Conservation (phyloP, 2,888 invertebrate genomes). For the Macrosiphum euphorbiae region DNA sequence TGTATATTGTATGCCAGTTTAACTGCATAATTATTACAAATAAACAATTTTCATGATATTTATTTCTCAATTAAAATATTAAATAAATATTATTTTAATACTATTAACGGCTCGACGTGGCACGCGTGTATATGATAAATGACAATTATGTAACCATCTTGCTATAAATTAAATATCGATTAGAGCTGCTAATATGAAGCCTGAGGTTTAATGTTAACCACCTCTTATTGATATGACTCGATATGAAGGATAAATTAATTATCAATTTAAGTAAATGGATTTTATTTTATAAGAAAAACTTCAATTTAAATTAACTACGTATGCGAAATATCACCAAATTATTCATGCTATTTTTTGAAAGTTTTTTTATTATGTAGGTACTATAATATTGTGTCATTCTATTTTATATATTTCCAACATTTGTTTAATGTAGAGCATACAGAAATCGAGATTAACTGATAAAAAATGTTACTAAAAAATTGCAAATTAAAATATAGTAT, state of each 20-base stretch:
- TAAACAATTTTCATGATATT: not conserved
- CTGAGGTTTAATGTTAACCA: not conserved
- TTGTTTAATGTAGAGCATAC: not conserved
- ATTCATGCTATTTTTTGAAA: not conserved
- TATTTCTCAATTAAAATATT: not conserved
- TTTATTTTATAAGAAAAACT: not conserved
- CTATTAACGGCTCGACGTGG: not conserved
- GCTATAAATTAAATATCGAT: constrained; percentile 24
- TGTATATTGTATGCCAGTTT: not conserved
- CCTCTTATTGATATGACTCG: not conserved
- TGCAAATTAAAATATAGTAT: not conserved
- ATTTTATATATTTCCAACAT: not conserved
- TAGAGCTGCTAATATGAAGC: not conserved
- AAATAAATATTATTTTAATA: not conserved
- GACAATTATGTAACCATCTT: not conserved
- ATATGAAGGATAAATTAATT: constrained; percentile 19
- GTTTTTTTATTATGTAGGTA: not conserved
- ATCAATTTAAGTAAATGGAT: not conserved
- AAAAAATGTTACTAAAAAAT: not conserved
- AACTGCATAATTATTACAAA: not conserved
- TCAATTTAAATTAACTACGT: not conserved
- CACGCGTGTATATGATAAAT: not conserved
- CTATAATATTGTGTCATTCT: not conserved
- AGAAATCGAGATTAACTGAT: not conserved
- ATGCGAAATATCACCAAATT: not conserved